These are phyloP conservation scores for Montipora efflorescens DNA, from an alignment of 64 coral and sea anemone species.

Conservation along the genomic window DNA sequence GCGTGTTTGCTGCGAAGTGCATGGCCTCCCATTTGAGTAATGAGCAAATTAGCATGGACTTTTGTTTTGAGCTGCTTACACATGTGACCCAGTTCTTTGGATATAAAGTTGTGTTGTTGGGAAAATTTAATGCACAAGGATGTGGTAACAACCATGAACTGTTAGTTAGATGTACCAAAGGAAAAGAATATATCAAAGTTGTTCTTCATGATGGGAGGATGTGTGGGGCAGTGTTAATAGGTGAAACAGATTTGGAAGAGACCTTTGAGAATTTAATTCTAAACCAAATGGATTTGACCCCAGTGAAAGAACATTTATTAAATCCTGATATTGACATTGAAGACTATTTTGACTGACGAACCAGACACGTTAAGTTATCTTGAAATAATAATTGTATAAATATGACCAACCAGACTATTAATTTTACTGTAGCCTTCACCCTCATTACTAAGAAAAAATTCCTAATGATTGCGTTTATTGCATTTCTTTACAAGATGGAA, in stretches of 20 bases:
- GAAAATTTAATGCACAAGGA: slow-evolving; percentile 89
- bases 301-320: slow-evolving; percentile 84
- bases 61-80: slow-evolving; percentile 95
- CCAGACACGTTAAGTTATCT: background rate
- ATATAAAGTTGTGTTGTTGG: slow-evolving; percentile 92
- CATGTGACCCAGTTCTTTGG: slow-evolving; percentile 97
- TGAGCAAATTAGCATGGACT: slow-evolving; percentile 79
- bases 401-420: no score
- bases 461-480: no score
- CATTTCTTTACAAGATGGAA: no score
- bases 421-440: no score
- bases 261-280: slow-evolving; percentile 99
- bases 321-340: slow-evolving; percentile 94
- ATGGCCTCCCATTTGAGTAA: slow-evolving; percentile 72
- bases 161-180: slow-evolving; percentile 81
- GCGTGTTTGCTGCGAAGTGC: slow-evolving; percentile 89
- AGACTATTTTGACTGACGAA: slow-evolving; percentile 92
- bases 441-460: no score
- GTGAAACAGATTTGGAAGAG: slow-evolving; percentile 96
- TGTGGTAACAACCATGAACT: slow-evolving; percentile 77
- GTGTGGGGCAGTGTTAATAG: slow-evolving; percentile 91
- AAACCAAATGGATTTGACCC: slow-evolving; percentile 90
- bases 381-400: no score
- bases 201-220: slow-evolving; percentile 85
- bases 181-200: slow-evolving; percentile 89